A percentile compares a stretch with the other conserved stretches of the same genome.
phyloP scores from a whole-genome alignment of 1,140 invertebrate genomes.

The Drosophila subpulchrella region DNA sequence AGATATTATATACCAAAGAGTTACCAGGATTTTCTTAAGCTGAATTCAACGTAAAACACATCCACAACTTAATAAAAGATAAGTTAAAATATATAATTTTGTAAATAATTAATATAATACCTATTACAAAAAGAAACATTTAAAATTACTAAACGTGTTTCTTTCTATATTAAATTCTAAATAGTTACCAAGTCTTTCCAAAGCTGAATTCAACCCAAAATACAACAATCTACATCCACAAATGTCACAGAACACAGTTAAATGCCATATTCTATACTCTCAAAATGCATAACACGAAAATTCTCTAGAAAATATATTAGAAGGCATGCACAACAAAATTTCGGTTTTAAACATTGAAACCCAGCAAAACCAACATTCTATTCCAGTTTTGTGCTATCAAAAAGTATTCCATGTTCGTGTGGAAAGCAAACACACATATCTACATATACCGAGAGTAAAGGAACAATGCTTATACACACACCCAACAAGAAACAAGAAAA shows the following conservation, averaged over 20 bases:
- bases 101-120: no score
- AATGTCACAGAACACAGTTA: not conserved
- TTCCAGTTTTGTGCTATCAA: conserved; percentile 6
- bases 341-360: not conserved
- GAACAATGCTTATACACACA: conserved; percentile 15
- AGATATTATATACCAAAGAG: not conserved
- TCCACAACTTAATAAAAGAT: no score
- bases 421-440: conserved; percentile 4
- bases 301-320: conserved; percentile 2
- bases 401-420: conserved; percentile 11
- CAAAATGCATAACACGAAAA: not conserved
- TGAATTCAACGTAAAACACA: no score
- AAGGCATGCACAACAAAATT: conserved; percentile 1
- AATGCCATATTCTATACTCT: not conserved
- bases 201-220: no score
- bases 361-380: conserved; percentile 6
- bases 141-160: no score
- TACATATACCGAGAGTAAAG: not conserved
- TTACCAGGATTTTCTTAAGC: not conserved
- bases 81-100: no score
- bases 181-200: not conserved
- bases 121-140: no score
- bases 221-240: not conserved
- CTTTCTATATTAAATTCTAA: no score
- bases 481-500: not conserved